Evolutionary conservation across 2,888 invertebrate species (phyloP).

Genomic region (Diarsia rubi): DNA sequence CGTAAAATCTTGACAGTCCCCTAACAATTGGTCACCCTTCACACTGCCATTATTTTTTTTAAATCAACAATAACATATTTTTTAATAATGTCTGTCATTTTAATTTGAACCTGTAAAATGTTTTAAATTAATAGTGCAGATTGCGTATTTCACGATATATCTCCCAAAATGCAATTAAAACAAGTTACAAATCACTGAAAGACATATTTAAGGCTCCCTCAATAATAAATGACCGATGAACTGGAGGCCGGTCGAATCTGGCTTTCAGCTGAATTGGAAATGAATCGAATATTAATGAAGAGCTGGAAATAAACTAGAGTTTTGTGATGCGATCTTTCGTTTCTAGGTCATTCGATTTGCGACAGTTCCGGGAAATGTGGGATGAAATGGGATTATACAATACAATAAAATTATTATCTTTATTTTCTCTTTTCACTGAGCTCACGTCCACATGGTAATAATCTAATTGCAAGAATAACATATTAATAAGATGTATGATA

Average conservation of each 20-base stretch:
- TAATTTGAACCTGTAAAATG: too few relatives aligned
- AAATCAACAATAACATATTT: background rate
- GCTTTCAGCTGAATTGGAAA: slow-evolving; percentile 24
- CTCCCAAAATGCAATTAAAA: background rate
- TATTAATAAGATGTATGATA: too few relatives aligned
- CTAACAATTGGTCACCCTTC: background rate
- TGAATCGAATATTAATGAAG: slow-evolving; percentile 40
- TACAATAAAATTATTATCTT: too few relatives aligned
- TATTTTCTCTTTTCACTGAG: too few relatives aligned
- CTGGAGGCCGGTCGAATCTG: slow-evolving; percentile 1
- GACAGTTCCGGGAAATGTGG: background rate
- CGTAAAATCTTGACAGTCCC: background rate
- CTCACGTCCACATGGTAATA: too few relatives aligned
- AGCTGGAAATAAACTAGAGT: slow-evolving; percentile 14
- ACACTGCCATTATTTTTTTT: background rate
- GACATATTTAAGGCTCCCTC: background rate
- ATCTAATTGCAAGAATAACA: too few relatives aligned
- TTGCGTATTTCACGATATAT: background rate
- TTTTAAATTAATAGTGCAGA: background rate
- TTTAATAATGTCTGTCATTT: too few relatives aligned
- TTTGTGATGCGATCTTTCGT: background rate
- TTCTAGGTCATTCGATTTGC: background rate
- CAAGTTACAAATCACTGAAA: background rate
- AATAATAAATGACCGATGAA: slow-evolving; percentile 25
- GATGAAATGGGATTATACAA: background rate